These are phyloP conservation scores for Hybognathus amarus DNA, from an alignment of 2,797 vertebrate genomes.

Conservation along the genomic window DNA sequence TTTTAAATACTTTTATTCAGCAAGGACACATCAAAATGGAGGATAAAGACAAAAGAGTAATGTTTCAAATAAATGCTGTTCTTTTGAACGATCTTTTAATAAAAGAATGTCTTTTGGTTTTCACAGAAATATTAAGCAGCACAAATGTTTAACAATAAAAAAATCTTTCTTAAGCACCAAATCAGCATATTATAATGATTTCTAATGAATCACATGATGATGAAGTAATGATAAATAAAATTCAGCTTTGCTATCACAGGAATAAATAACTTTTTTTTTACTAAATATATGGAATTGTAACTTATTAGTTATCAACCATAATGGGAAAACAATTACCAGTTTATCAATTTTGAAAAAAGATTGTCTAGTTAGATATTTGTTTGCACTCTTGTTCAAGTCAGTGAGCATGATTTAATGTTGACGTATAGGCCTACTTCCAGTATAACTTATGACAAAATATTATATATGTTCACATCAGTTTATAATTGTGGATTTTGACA, in stretches of 20 bases:
- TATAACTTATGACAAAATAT: no score
- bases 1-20: background rate
- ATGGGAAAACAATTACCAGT: background rate
- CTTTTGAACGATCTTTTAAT: background rate
- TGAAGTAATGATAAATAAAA: background rate
- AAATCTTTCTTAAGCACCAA: background rate
- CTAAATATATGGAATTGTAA: background rate
- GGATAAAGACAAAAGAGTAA: background rate
- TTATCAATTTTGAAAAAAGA: background rate
- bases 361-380: background rate
- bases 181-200: background rate
- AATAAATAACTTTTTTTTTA: background rate
- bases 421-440: slow-evolving; percentile 9
- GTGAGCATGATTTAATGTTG: slow-evolving; percentile 39
- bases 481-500: background rate
- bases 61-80: background rate
- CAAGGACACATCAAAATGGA: background rate
- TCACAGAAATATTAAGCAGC: background rate
- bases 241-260: background rate
- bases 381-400: background rate
- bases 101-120: background rate
- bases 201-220: background rate
- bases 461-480: background rate
- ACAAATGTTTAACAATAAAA: background rate
- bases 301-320: background rate